Evolutionary conservation across 2,113 vertebrate genomes (phyloP).

Genomic region (Oreochromis niloticus): DNA sequence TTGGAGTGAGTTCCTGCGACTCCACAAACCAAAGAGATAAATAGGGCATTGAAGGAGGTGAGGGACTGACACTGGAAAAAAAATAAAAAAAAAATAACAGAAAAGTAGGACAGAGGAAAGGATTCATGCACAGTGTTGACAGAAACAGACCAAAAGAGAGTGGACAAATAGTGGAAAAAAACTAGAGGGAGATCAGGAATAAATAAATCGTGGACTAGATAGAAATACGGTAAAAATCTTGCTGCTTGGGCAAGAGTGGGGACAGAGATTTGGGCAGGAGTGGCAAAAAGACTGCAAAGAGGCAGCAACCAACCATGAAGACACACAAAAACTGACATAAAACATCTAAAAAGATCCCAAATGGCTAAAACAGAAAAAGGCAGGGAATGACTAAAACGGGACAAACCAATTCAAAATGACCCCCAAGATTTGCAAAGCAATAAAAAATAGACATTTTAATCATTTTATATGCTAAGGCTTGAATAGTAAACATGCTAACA

Average conservation of each 20-base stretch:
- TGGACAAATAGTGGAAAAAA: not conserved
- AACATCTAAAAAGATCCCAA: not conserved
- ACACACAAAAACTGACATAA: not conserved
- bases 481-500: not conserved
- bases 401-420: not conserved
- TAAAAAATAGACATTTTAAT: not conserved
- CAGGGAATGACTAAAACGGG: not conserved
- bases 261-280: not conserved
- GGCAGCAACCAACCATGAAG: not conserved
- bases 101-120: not conserved
- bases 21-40: not conserved
- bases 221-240: not conserved
- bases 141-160: not conserved
- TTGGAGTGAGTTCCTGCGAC: not conserved
- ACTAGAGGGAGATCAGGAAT: not conserved
- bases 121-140: not conserved
- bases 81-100: not conserved
- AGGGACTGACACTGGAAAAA: not conserved
- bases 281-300: not conserved
- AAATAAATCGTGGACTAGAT: not conserved
- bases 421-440: not conserved
- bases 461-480: not conserved
- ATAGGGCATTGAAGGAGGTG: not conserved
- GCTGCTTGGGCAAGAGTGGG: not conserved
- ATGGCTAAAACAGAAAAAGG: not conserved